Base-by-base conservation (phyloP, 2,113 vertebrate genomes). In the Brienomyrus brachyistius region DNA sequence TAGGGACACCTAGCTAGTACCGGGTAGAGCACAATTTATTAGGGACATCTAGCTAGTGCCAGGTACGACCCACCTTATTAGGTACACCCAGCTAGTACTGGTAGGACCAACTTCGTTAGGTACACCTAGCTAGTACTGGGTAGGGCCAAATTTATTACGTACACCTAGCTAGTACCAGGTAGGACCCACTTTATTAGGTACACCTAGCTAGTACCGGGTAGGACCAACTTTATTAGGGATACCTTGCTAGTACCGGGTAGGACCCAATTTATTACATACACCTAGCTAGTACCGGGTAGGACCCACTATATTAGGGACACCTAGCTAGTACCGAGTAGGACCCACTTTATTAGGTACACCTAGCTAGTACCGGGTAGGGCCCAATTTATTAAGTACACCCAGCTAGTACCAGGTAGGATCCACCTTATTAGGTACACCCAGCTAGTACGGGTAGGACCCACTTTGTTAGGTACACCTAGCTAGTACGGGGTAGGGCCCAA, bases 81-180 rank as follows among this genome's bases (percentile, higher is more conserved):
- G 59, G 8, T 27, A 62, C 21, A 23, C 6, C 21, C 10, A 62
- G 56, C 5, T 21, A 62, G 23, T 10, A 66, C 59, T 0, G 0
- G 0, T 66, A 66, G 8, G n/a, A n/a, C 23, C 59, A n/a, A 10
- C n/a, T 27, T 10, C 27, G 27, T 66, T 66, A 66, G 59, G n/a
- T 10, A 11, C 59, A 27, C 2, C 0, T 4, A 62, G 7, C 8
- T n/a, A 62, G 23, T 3, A 62, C 23, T 0, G 0, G 2, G 0
- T 3, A 4, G 23, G 2, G 0, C 8, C 23, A 23, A 10, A 23
- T 27, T n/a, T 62, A 27, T 62, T 62, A 62, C 23, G 2, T 27
- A 62, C 23, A n/a, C 23, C 0, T n/a, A n/a, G 6, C 23, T 62
- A 62, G 6, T n/a, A n/a, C 56, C 1, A 3, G 47, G 1, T 48